Evolutionary conservation across 92 coral and sea anemone species (phyloP), one percentile per base, ranked within the genome.

Genomic region (Parazoanthus swiftii): DNA sequence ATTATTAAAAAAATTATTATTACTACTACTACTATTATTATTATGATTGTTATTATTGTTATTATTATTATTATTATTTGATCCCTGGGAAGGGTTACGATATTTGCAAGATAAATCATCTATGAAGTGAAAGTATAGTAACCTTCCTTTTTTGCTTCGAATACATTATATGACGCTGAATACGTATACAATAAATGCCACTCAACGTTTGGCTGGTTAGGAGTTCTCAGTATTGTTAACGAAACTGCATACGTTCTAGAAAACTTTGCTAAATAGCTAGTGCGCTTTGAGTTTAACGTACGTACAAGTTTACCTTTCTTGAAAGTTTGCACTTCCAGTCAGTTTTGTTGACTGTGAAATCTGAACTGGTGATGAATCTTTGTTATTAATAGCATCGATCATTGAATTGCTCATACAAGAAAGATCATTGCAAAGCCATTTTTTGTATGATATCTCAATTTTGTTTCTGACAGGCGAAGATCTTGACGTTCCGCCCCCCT

Each of bases 401-500:
- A 46, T 4, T 58, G 21, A 58, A 13, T 1, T 58, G 65, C 8
- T 58, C 21, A 18, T 58, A 58, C 21, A 15, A 0, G 66, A 58
- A 58, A 15, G 66, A 58, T 15, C 21, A 58, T 15, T 58, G 66
- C 23, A 14, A 35, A 85, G 18, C 42, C 46, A 3, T 23, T 42
- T 36, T 48, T 37, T 68, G 23, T 5, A 33, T 46, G 48, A 39
- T 13, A 4, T 9, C 38, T 6, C 75, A 44, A 38, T 26, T 89
- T 79, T 37, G 54, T 75, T n/a, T 54, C n/a, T n/a, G 71, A 39
- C 88, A 96, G 99, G 96, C 85, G 25, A 58, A 82, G 26, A 88
- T 96, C 88, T 67, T 92, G 21, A 93, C 98, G 14, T 89, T 94
- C 79, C 95, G 99, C 26, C 97, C 98, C 16, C 83, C 88, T 18